Base-by-base conservation (phyloP, 2,888 invertebrate species). In the Auanema freiburgensis region DNA sequence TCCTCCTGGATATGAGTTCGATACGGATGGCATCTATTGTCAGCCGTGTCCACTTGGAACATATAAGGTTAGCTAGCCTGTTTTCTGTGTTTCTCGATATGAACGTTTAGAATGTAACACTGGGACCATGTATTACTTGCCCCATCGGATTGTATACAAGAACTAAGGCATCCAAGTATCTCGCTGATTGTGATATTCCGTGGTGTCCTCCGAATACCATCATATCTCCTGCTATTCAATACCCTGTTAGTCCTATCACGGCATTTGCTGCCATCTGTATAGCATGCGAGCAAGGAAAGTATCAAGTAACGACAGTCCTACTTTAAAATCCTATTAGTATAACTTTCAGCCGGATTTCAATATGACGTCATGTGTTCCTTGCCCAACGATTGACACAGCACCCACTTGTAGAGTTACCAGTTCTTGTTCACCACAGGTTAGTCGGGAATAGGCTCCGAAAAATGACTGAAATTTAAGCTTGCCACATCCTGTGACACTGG, bases 171-270 rank as follows among this genome's bases (percentile, higher is more conserved):
- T 23, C 54, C 1, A 60, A 43, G 43, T 25, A 14, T 6, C 5
- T 18, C 4, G 23, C 46, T 10, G 16, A 43, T 16, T 60, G 60
- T 25, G 49, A 60, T 25, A 23, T 60, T 8, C 12, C 53, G 14
- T 25, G 12, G 12, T 60, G 60, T 18, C 60, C 60, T n/a, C 60
- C 60, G 1, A 43, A 54, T 21, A 43, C 24, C 25, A 24, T n/a
- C 1, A 49, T 54, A 21, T 21, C 24, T n/a, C 42, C 42, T 11
- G 25, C 23, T 1, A 41, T 59, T 4, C 5, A 40, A 10, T n/a
- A 21, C 16, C 42, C 50, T n/a, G 50, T 51, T 0, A 33, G 23
- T 14, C 24, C 21, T 5, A 25, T n/a, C 11, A 33, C 16, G 12
- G n/a, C 14, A 8, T 42, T 56, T 24, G 41, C 42, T 12, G 25